Evolutionary conservation across 2,888 invertebrate genomes (phyloP), one percentile per base, ranked within the genome.

Genomic region (Drosophila seclusa): DNA sequence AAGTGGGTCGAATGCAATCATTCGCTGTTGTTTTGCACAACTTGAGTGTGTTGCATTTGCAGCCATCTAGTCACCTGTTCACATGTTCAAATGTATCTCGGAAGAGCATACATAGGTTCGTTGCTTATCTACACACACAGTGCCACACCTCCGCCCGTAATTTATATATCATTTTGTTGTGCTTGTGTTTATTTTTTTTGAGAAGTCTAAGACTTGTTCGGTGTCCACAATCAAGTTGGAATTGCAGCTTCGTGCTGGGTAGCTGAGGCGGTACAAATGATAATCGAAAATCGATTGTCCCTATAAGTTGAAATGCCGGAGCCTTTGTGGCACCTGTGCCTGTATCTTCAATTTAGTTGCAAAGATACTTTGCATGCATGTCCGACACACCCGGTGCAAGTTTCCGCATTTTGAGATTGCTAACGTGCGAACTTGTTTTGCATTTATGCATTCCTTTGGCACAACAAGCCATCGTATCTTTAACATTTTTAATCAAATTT

Each of bases 231-330:
- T 52, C 65, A 50, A 68, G 55, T 68, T 83, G 72, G 64, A 68
- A 81, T 83, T 78, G 68, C 57, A 67, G 61, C 71, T 65, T 21
- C 59, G 32, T 13, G 62, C 29, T 54, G 24, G 34, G 54, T n/a
- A 48, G 60, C 45, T 67, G 21, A 36, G 21, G 40, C 36, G 38
- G 38, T 29, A 48, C 49, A 62, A 40, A 58, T 61, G 70, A 71
- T 83, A 85, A 83, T 83, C 83, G 86, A 83, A 83, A 83, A 83
- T 83, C 83, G 83, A 83, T 83, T 76, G 78, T 76, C 54, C 72
- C 52, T 54, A 66, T 58, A 80, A 72, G 73, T 83, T 72, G 63
- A 69, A 67, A 52, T 72, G 74, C 73, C 73, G 62, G 40, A 49
- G 52, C 50, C 38, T 42, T 59, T 48, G 29, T 53, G 38, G 53